Evolutionary conservation across 2,113 vertebrate genomes (phyloP).

Genomic region (Climacteris rufus): DNA sequence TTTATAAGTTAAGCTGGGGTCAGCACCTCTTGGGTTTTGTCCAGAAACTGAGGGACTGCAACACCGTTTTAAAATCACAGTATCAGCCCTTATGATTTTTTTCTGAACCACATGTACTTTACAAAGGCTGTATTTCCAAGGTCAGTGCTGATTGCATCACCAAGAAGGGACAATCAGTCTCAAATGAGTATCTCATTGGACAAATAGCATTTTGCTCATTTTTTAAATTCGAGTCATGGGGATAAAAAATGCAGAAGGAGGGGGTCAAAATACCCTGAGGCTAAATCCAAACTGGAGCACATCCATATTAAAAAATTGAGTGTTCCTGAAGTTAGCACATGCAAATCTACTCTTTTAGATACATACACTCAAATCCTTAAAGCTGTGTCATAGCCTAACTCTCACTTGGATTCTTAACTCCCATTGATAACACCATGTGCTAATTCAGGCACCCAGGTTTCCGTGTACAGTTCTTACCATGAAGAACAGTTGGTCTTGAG

Average conservation of each 20-base stretch:
- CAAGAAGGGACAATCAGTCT: background rate
- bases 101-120: background rate
- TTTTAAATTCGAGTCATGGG: background rate
- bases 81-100: background rate
- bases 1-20: background rate
- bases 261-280: conserved; percentile 11
- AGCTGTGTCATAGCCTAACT: background rate
- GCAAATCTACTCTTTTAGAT: background rate
- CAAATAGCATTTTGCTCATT: background rate
- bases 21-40: background rate
- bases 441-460: conserved; percentile 33
- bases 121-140: background rate
- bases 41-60: background rate
- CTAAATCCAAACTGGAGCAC: background rate
- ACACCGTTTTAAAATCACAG: background rate
- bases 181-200: background rate
- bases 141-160: background rate
- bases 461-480: background rate
- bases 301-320: background rate
- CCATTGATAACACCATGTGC: conserved; percentile 35
- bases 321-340: background rate
- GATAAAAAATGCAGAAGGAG: background rate
- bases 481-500: conserved; percentile 46
- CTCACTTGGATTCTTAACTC: background rate
- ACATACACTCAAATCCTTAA: background rate